phyloP scores from a whole-genome alignment of 2,797 vertebrate species.

The Eulemur coronatus region DNA sequence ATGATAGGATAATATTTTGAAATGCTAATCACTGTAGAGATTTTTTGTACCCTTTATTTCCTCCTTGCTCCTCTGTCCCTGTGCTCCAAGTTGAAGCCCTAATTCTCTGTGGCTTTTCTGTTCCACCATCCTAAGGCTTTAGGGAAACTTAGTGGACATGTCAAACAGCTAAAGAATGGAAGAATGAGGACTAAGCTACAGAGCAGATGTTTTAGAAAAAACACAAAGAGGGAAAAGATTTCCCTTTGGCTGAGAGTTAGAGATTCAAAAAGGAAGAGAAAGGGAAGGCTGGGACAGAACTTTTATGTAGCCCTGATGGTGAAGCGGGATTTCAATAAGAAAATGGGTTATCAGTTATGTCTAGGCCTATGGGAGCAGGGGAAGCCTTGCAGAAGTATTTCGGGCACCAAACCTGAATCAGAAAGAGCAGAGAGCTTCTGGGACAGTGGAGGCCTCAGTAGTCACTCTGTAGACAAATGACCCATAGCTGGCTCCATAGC shows the following conservation, averaged over 20 bases:
- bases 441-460: neutral
- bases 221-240: neutral
- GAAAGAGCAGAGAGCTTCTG: neutral
- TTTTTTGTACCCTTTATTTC: neutral
- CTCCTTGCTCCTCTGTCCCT: neutral
- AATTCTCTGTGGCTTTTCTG: neutral
- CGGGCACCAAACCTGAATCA: neutral
- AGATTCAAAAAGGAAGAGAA: neutral
- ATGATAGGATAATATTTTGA: neutral
- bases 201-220: neutral
- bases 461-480: neutral
- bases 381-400: neutral
- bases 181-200: neutral
- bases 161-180: neutral
- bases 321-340: neutral
- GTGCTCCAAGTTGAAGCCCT: neutral
- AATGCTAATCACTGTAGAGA: neutral
- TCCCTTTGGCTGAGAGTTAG: neutral
- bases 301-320: neutral
- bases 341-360: neutral
- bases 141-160: neutral
- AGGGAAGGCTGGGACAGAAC: fast-evolving
- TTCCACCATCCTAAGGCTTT: neutral
- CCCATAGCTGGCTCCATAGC: neutral
- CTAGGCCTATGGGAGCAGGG: neutral